Percentiles rank a stretch among this genome's conserved stretches.
Conservation (phyloP, 1,140 invertebrate genomes). For the Halictus rubicundus region DNA sequence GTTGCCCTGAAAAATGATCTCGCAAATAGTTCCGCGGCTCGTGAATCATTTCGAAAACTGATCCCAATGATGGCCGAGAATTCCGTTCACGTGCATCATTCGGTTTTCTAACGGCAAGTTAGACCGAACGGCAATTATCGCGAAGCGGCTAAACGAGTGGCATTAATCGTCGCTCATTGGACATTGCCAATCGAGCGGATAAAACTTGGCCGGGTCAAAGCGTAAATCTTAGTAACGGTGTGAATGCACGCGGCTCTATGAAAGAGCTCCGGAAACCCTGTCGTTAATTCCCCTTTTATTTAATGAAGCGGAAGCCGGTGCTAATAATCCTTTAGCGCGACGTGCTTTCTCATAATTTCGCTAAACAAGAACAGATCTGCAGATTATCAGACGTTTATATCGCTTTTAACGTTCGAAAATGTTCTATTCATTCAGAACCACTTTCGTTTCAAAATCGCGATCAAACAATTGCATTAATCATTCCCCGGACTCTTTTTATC, state of each 20-base stretch:
- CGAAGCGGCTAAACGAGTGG: conserved; percentile 29
- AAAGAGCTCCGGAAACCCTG: background rate
- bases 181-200: conserved; percentile 47
- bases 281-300: conserved; percentile 18
- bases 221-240: conserved; percentile 44
- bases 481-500: too few relatives aligned
- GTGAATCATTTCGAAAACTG: conserved; percentile 17
- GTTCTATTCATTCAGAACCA: too few relatives aligned
- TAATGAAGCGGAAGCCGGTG: background rate
- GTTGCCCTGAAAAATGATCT: too few relatives aligned
- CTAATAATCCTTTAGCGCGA: background rate
- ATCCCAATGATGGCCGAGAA: conserved; percentile 12
- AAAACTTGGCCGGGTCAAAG: conserved; percentile 46
- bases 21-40: background rate
- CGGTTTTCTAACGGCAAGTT: conserved; percentile 27
- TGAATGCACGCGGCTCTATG: conserved; percentile 17
- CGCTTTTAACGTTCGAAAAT: too few relatives aligned
- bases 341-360: too few relatives aligned
- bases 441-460: too few relatives aligned
- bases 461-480: too few relatives aligned
- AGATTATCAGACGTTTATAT: too few relatives aligned
- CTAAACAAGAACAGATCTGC: too few relatives aligned
- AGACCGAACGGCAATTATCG: conserved; percentile 43
- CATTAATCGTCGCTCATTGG: conserved; percentile 46
- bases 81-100: conserved; percentile 23